Conservation (phyloP, 2,888 invertebrate species). For the Pimpla rufipes region DNA sequence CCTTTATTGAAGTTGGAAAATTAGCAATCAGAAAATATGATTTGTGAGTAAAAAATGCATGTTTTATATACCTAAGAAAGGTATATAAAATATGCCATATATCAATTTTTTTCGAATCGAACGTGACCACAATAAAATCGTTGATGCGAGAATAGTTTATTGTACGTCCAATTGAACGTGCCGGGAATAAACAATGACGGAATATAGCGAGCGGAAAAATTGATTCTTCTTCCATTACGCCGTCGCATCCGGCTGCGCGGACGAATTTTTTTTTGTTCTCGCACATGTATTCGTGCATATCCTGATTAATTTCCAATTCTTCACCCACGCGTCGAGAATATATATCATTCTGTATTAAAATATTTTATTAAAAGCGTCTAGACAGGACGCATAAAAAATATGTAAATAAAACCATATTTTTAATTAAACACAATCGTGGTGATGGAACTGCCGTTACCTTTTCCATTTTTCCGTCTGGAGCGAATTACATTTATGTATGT, state of each 20-base stretch:
- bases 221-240: constrained; percentile 60
- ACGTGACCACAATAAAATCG: constrained; percentile 43
- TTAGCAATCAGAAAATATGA: too few species aligned
- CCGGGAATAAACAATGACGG: constrained; percentile 43
- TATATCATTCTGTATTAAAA: neutral
- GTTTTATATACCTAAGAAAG: too few species aligned
- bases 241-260: neutral
- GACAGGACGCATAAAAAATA: too few species aligned
- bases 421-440: too few species aligned
- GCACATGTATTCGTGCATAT: neutral
- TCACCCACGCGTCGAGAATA: neutral
- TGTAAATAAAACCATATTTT: too few species aligned
- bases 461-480: too few species aligned
- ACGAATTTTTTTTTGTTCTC: neutral
- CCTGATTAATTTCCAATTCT: neutral
- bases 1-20: too few species aligned
- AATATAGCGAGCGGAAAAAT: constrained; percentile 52
- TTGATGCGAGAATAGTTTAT: constrained; percentile 41
- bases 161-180: constrained; percentile 40
- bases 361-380: too few species aligned
- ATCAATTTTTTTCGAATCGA: constrained; percentile 29
- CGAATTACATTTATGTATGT: too few species aligned
- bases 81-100: neutral
- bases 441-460: too few species aligned
- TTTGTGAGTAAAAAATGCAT: too few species aligned